Evolutionary conservation across 2,113 vertebrate genomes (phyloP), one percentile per base, ranked within the genome.

Genomic region (Amazona guildingii): DNA sequence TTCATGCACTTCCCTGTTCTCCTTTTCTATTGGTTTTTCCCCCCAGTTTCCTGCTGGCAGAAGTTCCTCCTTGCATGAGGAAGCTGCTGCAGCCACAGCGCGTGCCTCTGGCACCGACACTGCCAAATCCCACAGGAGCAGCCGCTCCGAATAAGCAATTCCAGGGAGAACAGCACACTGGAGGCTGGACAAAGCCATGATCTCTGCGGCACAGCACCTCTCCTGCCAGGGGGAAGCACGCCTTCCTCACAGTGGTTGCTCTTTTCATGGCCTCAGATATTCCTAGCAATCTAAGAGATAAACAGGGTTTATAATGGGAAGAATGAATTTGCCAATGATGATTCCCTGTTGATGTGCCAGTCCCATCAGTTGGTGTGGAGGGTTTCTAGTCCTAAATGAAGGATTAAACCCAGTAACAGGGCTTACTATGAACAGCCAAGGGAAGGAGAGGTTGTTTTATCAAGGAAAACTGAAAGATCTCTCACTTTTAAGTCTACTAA

Each of bases 41-140:
- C 12, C 23, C 20, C 9, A 3, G 25, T 86, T 78, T 46, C 4
- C 19, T 5, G 1, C 63, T 0, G 2, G 9, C 61, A 39, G 73
- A 19, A 37, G 79, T 39, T 17, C 66, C 74, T 70, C 44, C 74
- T 28, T 0, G 5, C 63, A 29, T 1, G 0, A 78, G 37, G 64
- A n/a, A 63, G 21, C 13, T 0, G 4, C 9, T 0, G 31, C 3
- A 4, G 52, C 48, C 54, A 2, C 5, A 1, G 39, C 1, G 1
- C 1, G 0, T 7, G 62, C 8, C 52, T 35, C 57, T 1, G 6
- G 88, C 66, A 78, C 68, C 3, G 4, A 19, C 25, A 5, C 39
- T 74, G 52, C 37, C 39, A 21, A 17, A 79, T 14, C 33, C 63
- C 35, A 17, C 0, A 0, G 79, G 44, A 76, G 43, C 72, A 83